Base-by-base conservation (phyloP, 2,797 vertebrate species). In the Urosaurus nigricauda region DNA sequence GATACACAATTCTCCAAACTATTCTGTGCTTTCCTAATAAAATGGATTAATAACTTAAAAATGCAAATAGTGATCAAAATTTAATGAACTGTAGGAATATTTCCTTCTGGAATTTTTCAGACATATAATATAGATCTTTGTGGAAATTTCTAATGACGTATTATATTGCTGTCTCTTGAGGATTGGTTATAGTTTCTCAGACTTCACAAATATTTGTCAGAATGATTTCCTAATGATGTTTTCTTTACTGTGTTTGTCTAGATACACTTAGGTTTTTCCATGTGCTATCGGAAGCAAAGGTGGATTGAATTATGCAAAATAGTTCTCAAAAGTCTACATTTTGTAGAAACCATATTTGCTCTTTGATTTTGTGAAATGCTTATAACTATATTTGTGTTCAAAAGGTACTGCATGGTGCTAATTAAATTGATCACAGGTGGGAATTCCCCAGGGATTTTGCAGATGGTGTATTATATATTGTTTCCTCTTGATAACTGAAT, bases 351-450 rank as follows among this genome's bases (percentile, higher is more conserved):
- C 5, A 29, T 86, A 16, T 92, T 95, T 94, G 77, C 89, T 91
- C 92, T 89, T 58, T 83, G 82, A 86, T 91, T 92, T 88, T 82
- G 93, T 93, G 93, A 92, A 93, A 92, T 82, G 40, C n/a, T 93
- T 95, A 32, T 93, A 93, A 90, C 90, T 89, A 0, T 91, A 85
- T 94, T 94, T 95, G 37, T 68, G 51, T 91, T 93, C 90, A 89
- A 88, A 89, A 58, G 75, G 26, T 17, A 35, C 90, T 93, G 90
- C 70, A 91, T 86, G 89, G 75, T 89, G 56, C 19, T 94, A 92
- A 95, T 95, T 94, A 77, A 21, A 84, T 63, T 91, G 83, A 79
- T 95, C 89, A 89, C 92, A 95, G 94, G 91, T 95, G 90, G 92
- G 89, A 89, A 92, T 94, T 96, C 90, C 93, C 93, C 37, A 79